Evolutionary conservation across 1,140 invertebrate genomes (phyloP).

Genomic region (Diuraphis noxia): DNA sequence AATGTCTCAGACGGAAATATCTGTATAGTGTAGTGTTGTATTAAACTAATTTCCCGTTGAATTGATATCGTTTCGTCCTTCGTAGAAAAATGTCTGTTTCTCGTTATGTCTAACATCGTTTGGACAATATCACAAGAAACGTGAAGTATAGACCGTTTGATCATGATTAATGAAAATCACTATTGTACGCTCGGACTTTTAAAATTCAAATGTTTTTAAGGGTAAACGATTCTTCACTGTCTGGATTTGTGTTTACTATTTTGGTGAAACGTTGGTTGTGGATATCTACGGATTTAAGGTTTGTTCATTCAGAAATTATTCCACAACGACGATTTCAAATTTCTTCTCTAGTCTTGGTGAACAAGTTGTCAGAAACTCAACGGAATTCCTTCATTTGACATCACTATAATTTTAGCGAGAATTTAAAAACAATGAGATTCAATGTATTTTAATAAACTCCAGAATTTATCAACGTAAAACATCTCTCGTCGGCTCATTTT

Average conservation of each 20-base stretch:
- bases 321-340: background rate
- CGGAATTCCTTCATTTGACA: conserved; percentile 15
- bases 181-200: background rate
- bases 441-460: background rate
- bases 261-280: background rate
- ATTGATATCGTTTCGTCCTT: background rate
- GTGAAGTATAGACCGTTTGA: background rate
- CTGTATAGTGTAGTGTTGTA: background rate
- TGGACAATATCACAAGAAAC: too few relatives aligned
- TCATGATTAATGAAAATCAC: background rate
- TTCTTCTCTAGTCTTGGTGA: conserved; percentile 18
- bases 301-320: conserved; percentile 28
- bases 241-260: background rate
- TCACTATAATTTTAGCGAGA: background rate
- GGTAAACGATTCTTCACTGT: background rate
- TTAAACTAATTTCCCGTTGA: background rate
- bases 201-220: background rate
- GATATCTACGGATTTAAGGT: conserved; percentile 3
- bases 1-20: background rate
- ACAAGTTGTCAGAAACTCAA: background rate
- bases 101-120: too few relatives aligned
- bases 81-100: too few relatives aligned
- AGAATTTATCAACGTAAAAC: background rate
- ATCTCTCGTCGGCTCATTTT: background rate
- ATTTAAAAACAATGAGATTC: background rate